Evolutionary conservation across 2,113 vertebrate genomes (phyloP).

Genomic region (Dasyprocta punctata): DNA sequence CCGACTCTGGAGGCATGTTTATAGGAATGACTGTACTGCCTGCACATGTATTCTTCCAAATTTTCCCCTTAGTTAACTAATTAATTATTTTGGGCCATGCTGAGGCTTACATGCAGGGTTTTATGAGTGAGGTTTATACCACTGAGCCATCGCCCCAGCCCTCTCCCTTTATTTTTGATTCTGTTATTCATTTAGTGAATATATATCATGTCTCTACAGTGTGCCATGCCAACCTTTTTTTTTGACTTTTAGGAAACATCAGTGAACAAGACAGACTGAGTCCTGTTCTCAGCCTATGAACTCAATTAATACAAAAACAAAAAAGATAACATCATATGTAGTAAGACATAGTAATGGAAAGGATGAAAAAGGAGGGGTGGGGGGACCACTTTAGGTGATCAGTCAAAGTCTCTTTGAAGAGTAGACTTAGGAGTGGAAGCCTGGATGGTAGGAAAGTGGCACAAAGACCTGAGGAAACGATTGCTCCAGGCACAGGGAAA

Average conservation of each 20-base stretch:
- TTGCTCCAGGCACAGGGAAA: neutral
- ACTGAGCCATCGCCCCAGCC: neutral
- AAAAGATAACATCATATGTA: neutral
- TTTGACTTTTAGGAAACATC: neutral
- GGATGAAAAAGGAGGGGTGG: neutral
- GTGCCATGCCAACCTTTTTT: neutral
- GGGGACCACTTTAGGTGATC: neutral
- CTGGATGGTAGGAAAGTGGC: neutral
- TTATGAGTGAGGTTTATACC: neutral
- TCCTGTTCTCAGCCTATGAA: neutral
- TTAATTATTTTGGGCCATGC: neutral
- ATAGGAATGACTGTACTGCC: neutral
- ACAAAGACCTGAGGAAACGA: neutral
- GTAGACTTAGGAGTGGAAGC: neutral
- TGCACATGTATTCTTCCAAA: neutral
- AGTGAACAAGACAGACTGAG: neutral
- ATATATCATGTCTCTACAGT: neutral
- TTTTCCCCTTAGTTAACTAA: neutral
- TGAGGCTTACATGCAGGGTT: neutral
- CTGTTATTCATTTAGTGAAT: neutral
- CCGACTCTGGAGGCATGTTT: neutral
- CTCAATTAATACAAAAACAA: neutral
- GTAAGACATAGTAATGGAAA: neutral
- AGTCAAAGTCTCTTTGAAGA: neutral
- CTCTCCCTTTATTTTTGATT: neutral